phyloP scores from a whole-genome alignment of 1,140 invertebrate genomes.

The Drosophila cardini region DNA sequence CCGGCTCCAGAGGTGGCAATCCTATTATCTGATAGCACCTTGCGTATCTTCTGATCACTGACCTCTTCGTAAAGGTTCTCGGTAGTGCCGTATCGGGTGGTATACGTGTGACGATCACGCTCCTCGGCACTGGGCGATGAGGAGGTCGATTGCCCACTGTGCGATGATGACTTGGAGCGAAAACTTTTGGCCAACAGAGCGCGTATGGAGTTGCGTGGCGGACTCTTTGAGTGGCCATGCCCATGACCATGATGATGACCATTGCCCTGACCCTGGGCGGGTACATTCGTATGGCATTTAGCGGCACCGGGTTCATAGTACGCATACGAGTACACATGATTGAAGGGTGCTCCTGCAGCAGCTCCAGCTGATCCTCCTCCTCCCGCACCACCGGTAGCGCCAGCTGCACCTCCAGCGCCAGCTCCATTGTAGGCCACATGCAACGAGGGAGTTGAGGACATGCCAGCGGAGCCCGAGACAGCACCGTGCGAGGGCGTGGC shows the following conservation, averaged over 20 bases:
- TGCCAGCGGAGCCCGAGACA: conserved; percentile 41
- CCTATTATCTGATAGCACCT: conserved; percentile 85
- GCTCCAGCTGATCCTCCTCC: conserved; percentile 74
- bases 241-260: conserved; percentile 8
- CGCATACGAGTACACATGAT: conserved; percentile 90
- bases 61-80: conserved; percentile 96
- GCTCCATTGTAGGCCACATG: conserved; percentile 70
- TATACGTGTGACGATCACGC: conserved; percentile 88
- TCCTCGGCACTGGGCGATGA: conserved; percentile 75
- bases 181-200: conserved; percentile 80
- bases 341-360: conserved; percentile 60
- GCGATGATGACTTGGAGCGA: conserved; percentile 72
- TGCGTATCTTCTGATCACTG: conserved; percentile 86
- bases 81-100: conserved; percentile 91
- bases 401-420: conserved; percentile 53
- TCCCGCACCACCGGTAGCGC: conserved; percentile 17
- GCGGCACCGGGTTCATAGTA: conserved; percentile 89
- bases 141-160: conserved; percentile 64
- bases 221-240: conserved; percentile 69
- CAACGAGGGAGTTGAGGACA: conserved; percentile 65
- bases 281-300: conserved; percentile 87
- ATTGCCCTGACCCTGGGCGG: conserved; percentile 71
- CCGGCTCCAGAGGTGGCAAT: conserved; percentile 87
- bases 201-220: conserved; percentile 84
- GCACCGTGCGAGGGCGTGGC: conserved; percentile 67